These are phyloP conservation scores for Girardinus metallicus DNA, from an alignment of 2,797 vertebrate genomes.

Conservation along the genomic window DNA sequence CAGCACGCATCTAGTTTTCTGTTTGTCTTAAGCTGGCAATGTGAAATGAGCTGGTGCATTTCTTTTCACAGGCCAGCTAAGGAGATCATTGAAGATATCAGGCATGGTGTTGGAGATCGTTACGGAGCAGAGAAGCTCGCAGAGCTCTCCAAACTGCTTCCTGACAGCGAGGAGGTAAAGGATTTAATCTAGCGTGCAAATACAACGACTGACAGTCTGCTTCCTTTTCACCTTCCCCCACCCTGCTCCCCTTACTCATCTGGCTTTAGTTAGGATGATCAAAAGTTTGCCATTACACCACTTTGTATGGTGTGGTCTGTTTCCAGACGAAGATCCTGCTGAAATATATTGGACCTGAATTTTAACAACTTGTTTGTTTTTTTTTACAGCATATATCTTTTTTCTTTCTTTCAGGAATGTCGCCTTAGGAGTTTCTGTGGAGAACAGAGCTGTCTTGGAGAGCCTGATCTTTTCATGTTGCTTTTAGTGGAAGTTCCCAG, in stretches of 20 bases:
- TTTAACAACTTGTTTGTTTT: constrained; percentile 33
- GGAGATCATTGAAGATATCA: constrained; percentile 85
- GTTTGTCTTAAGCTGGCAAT: constrained; percentile 47
- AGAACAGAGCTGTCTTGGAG: constrained; percentile 77
- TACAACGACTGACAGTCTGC: constrained; percentile 26
- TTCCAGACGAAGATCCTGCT: constrained; percentile 32
- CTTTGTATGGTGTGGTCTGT: constrained; percentile 59
- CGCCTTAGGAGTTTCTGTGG: constrained; percentile 77
- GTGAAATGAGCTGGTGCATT: constrained; percentile 25
- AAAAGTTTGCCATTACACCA: constrained; percentile 71
- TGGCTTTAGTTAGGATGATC: constrained; percentile 73
- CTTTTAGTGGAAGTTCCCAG: constrained; percentile 83
- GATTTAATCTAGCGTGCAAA: constrained; percentile 38
- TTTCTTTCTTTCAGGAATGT: constrained; percentile 73
- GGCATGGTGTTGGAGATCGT: constrained; percentile 74
- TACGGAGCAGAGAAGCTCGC: constrained; percentile 84
- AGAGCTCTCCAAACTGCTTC: constrained; percentile 84
- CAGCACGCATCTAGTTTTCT: background rate
- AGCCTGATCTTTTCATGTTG: constrained; percentile 84
- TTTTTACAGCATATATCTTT: constrained; percentile 35
- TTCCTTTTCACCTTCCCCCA: background rate
- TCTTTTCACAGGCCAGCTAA: constrained; percentile 75
- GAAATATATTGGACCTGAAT: constrained; percentile 53
- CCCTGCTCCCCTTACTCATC: constrained; percentile 39
- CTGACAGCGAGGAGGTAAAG: constrained; percentile 85